Conservation (phyloP, 2,797 vertebrate genomes). For the Muscicapa comitata region DNA sequence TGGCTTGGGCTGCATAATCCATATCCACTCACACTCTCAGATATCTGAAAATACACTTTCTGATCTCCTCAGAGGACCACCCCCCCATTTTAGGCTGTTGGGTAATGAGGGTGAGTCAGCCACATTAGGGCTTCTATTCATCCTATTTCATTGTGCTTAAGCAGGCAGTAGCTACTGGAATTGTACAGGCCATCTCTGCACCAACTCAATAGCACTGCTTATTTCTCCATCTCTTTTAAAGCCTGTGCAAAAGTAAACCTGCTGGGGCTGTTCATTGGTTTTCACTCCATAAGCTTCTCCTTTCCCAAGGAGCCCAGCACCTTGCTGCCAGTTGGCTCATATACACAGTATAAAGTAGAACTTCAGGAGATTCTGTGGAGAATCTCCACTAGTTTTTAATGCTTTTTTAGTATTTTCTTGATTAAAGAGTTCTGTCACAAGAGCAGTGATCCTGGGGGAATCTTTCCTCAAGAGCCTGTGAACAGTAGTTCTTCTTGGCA, state of each 20-base stretch:
- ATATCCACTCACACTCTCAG: background rate
- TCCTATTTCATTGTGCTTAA: conserved; percentile 26
- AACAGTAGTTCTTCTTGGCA: background rate
- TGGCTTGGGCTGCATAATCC: background rate
- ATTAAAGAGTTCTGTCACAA: conserved; percentile 7
- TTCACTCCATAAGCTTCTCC: background rate
- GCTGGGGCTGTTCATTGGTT: conserved; percentile 14
- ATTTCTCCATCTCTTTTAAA: conserved; percentile 31
- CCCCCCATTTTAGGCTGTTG: background rate
- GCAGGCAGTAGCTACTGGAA: conserved; percentile 27
- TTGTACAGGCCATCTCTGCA: conserved; percentile 14
- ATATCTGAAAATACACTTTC: background rate
- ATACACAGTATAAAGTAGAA: background rate
- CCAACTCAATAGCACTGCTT: conserved; percentile 23
- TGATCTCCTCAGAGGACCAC: conserved; percentile 11
- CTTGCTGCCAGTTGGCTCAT: background rate
- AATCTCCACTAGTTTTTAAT: conserved; percentile 6
- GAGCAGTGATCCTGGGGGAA: background rate
- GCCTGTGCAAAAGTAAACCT: conserved; percentile 25
- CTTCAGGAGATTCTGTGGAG: conserved; percentile 1
- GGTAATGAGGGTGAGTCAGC: conserved; percentile 45
- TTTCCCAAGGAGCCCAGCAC: background rate
- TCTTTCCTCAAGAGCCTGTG: background rate
- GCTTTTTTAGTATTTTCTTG: background rate
- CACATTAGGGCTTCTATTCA: conserved; percentile 28